These are phyloP conservation scores for Zaprionus vittiger DNA, from an alignment of 1,140 invertebrate genomes.

Conservation along the genomic window DNA sequence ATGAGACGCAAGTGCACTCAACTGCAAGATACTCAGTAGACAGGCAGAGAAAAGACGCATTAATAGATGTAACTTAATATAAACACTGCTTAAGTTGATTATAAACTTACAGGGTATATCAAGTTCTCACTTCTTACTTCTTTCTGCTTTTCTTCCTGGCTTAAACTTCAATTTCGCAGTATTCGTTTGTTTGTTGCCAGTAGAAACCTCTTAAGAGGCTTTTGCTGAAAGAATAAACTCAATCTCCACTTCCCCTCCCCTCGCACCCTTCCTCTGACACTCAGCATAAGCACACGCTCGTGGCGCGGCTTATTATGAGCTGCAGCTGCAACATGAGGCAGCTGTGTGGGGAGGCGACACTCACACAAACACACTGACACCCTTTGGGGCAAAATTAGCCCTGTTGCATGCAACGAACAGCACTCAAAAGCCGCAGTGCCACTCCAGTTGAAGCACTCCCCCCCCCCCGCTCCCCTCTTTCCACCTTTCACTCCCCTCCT, in stretches of 20 bases:
- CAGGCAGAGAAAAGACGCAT: no score
- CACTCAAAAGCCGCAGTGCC: slow-evolving; percentile 22
- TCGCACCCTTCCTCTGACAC: not conserved
- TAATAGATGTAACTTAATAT: no score
- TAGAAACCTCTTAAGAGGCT: no score
- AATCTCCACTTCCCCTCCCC: not conserved
- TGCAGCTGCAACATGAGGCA: not conserved
- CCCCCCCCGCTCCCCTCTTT: not conserved
- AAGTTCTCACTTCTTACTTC: no score
- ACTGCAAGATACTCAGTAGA: not conserved
- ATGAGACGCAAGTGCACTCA: not conserved
- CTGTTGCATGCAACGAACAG: slow-evolving; percentile 19
- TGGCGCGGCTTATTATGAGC: not conserved
- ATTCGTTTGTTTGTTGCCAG: no score
- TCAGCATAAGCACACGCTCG: not conserved
- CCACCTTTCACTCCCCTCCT: not conserved
- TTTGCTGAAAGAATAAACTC: not conserved
- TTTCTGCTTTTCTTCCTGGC: no score
- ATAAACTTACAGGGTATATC: no score
- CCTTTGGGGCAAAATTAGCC: not conserved
- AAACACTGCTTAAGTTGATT: no score
- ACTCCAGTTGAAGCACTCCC: slow-evolving; percentile 3
- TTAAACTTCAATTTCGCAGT: no score
- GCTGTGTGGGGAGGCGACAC: not conserved
- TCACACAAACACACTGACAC: not conserved